Conservation (phyloP, 1,140 invertebrate species). For the Rhopalosiphum maidis region DNA sequence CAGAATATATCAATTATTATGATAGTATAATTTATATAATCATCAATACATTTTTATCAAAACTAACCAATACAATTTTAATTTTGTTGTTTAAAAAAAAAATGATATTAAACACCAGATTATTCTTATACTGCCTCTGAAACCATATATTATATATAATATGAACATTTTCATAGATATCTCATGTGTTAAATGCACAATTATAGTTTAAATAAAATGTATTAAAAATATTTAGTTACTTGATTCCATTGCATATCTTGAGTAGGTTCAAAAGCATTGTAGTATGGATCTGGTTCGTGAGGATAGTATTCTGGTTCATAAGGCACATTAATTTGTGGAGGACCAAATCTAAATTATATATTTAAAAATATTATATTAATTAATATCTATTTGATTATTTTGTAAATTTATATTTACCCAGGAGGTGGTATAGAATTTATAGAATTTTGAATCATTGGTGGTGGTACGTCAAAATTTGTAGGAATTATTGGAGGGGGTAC, state of each 20-base stretch:
- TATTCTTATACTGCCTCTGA: too few relatives aligned
- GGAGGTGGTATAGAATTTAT: conserved; percentile 65
- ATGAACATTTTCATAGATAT: background rate
- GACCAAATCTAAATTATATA: conserved; percentile 36
- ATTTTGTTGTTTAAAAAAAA: too few relatives aligned
- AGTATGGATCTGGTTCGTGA: conserved; percentile 68
- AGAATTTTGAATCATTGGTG: conserved; percentile 66
- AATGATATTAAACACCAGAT: too few relatives aligned
- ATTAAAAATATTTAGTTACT: conserved; percentile 36
- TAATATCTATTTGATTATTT: background rate
- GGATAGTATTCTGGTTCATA: conserved; percentile 56
- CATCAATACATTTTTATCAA: too few relatives aligned
- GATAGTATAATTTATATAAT: too few relatives aligned
- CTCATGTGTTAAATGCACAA: background rate
- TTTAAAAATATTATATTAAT: background rate
- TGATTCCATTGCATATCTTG: conserved; percentile 73
- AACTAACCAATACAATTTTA: too few relatives aligned
- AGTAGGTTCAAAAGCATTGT: conserved; percentile 75
- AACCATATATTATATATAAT: too few relatives aligned
- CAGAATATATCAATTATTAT: too few relatives aligned
- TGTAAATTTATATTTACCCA: conserved; percentile 60
- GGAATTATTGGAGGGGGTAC: conserved; percentile 70
- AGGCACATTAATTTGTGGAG: conserved; percentile 55
- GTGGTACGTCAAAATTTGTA: conserved; percentile 67
- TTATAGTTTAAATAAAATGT: background rate